Evolutionary conservation across 2,888 invertebrate genomes (phyloP), one percentile per base, ranked within the genome.

Genomic region (Masnerella sp.): DNA sequence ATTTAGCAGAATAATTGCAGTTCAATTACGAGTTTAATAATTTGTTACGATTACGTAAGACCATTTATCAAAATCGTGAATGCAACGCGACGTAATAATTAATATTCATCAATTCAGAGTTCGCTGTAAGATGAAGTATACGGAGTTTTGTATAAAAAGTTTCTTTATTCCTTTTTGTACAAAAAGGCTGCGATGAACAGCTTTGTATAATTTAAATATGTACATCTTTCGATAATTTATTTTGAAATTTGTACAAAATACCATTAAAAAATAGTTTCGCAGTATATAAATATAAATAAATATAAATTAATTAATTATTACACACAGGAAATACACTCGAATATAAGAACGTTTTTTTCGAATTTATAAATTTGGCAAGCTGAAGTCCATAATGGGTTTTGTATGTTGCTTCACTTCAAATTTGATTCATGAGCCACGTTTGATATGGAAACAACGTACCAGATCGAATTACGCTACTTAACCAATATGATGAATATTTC

Each of bases 401-500:
- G 30, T 9, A 17, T 17, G 40, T 20, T 42, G n/a, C 11, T 7
- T 28, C n/a, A 18, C 14, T 20, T 51, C 14, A 20, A 18, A 36
- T 22, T 22, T 14, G 14, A 36, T 51, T 18, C 15, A 22, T n/a
- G 32, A 30, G n/a, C 28, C 12, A 34, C 9, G 8, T 40, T n/a
- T 3, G 12, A 28, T 30, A 11, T 15, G 54, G 54, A 5, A 38
- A 47, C 1, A 47, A 17, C 7, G 17, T n/a, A 12, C 59, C 30
- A 49, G 15, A 18, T 25, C 22, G 25, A 38, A 49, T 28, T 18
- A 61, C 61, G 7, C 5, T 20, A 32, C 40, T 58, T 4, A 74
- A 65, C 69, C 69, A 69, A 3, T 30, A 43, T 5, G 61, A 28
- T 11, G 69, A 74, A 56, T 56, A 36, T 83, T 93, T 92, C 0